phyloP scores from a whole-genome alignment of 1,140 invertebrate species.

The Fragariocoptes setiger region DNA sequence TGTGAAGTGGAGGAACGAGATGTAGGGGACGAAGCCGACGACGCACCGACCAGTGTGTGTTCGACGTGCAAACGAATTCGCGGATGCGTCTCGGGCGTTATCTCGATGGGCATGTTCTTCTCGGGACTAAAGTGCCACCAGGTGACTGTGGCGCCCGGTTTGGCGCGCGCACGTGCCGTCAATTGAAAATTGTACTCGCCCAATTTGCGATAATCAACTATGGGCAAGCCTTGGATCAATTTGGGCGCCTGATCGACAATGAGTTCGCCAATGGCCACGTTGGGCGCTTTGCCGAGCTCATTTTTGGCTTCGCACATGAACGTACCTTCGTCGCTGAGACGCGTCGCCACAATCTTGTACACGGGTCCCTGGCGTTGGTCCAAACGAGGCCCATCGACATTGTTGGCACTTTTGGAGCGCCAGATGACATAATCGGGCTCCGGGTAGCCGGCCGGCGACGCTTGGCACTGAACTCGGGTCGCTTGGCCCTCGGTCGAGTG shows the following conservation, averaged over 20 bases:
- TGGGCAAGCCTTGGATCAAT: slow-evolving; percentile 34
- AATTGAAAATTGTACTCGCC: slow-evolving; percentile 44
- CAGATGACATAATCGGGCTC: slow-evolving; percentile 55
- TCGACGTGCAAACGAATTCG: slow-evolving; percentile 29
- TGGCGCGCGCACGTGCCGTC: slow-evolving; percentile 48
- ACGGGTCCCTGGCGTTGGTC: slow-evolving; percentile 34
- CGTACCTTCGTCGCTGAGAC: slow-evolving; percentile 45
- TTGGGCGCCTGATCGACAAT: slow-evolving; percentile 44
- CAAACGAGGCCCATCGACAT: background rate
- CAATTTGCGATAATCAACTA: slow-evolving; percentile 26
- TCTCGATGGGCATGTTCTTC: slow-evolving; percentile 25
- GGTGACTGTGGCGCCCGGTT: slow-evolving; percentile 41
- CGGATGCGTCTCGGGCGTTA: slow-evolving; percentile 19
- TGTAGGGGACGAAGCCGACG: too few species aligned
- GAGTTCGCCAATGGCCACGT: slow-evolving; percentile 37
- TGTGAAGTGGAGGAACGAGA: too few species aligned
- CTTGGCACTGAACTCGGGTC: slow-evolving; percentile 49
- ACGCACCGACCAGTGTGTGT: too few species aligned
- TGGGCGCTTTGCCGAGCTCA: slow-evolving; percentile 46
- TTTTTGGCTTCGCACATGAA: slow-evolving; percentile 65
- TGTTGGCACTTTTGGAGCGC: slow-evolving; percentile 17
- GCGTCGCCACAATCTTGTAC: slow-evolving; percentile 48
- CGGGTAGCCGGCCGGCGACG: slow-evolving; percentile 56
- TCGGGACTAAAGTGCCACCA: slow-evolving; percentile 60
- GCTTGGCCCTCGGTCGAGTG: slow-evolving; percentile 32